phyloP scores from a whole-genome alignment of 2,888 invertebrate species.

The Sicus ferrugineus region DNA sequence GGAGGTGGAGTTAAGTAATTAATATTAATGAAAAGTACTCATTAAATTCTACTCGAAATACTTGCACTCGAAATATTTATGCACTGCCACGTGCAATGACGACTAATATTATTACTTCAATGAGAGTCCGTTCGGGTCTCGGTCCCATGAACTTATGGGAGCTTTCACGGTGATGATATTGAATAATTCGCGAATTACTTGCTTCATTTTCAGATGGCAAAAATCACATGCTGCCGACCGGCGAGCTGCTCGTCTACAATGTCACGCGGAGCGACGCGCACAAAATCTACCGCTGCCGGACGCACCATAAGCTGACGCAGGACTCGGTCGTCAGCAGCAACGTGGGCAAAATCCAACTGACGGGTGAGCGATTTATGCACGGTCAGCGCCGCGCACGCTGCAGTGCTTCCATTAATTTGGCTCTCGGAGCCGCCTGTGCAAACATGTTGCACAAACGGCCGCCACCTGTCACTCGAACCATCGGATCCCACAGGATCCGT shows the following conservation, averaged over 20 bases:
- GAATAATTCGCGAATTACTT: neutral
- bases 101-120: no score
- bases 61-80: neutral
- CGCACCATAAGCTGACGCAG: conserved; percentile 70
- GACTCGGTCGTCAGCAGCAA: conserved; percentile 69
- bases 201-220: conserved; percentile 65
- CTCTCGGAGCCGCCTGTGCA: neutral
- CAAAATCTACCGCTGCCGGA: conserved; percentile 69
- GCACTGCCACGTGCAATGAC: neutral
- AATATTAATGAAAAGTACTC: no score
- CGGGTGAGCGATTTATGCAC: conserved; percentile 62
- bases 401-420: neutral
- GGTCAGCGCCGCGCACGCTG: neutral
- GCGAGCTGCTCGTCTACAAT: conserved; percentile 70
- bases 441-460: neutral
- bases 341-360: conserved; percentile 68
- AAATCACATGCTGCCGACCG: conserved; percentile 69
- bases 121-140: no score
- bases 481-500: no score
- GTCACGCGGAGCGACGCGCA: conserved; percentile 68
- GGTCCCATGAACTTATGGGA: no score
- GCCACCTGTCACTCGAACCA: neutral
- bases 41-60: no score
- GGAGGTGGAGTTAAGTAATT: no score
- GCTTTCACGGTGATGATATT: neutral